Conservation (phyloP, 2,797 vertebrate species). For the Dermochelys coriacea region DNA sequence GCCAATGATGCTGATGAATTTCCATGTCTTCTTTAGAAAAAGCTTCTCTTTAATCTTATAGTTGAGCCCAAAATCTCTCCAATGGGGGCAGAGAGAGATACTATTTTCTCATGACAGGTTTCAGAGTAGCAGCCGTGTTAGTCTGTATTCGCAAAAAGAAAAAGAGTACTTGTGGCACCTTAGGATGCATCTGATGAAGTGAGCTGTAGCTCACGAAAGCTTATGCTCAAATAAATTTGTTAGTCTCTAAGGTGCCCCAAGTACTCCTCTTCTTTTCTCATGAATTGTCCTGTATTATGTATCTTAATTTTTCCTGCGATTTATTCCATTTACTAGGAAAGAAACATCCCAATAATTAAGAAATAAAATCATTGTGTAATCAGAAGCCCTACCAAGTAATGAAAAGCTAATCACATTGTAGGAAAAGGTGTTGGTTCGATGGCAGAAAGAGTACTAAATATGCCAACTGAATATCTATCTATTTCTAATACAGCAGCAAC, state of each 20-base stretch:
- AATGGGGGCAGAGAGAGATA: not conserved
- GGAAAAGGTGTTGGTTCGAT: slow-evolving; percentile 26
- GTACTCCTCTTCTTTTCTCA: too few relatives aligned
- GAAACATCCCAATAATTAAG: slow-evolving; percentile 1
- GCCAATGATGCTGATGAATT: not conserved
- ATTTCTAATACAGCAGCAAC: slow-evolving; percentile 31
- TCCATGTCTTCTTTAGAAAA: not conserved
- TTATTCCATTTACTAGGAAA: slow-evolving; percentile 11
- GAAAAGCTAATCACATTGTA: slow-evolving; percentile 15
- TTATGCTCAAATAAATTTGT: too few relatives aligned
- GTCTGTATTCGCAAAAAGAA: too few relatives aligned
- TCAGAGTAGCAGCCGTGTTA: too few relatives aligned
- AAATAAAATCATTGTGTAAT: slow-evolving; percentile 34
- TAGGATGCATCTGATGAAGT: too few relatives aligned
- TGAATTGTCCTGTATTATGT: not conserved
- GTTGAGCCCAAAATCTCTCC: not conserved
- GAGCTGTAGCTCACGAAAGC: too few relatives aligned
- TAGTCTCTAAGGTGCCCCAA: too few relatives aligned
- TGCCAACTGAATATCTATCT: slow-evolving; percentile 48
- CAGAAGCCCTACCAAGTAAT: slow-evolving; percentile 23
- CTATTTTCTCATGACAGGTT: not conserved
- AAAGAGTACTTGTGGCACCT: too few relatives aligned
- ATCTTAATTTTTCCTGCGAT: not conserved
- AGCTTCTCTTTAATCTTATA: not conserved
- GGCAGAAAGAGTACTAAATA: slow-evolving; percentile 39